phyloP scores from a whole-genome alignment of 2,113 vertebrate genomes.

The Chitala chitala region DNA sequence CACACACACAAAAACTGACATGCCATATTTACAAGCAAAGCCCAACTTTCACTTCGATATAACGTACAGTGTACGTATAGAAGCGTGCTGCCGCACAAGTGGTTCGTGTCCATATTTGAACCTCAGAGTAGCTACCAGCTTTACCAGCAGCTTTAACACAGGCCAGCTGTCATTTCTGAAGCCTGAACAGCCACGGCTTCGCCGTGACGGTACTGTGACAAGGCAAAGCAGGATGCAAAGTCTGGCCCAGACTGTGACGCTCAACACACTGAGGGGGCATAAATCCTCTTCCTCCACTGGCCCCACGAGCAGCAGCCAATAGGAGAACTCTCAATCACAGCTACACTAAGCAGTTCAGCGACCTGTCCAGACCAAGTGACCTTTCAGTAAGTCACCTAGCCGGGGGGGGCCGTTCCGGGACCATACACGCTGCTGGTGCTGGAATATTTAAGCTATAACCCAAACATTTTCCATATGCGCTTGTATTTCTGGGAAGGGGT shows the following conservation, averaged over 20 bases:
- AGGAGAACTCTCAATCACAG: background rate
- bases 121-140: no score
- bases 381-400: background rate
- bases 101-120: no score
- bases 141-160: no score
- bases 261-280: background rate
- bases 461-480: slow-evolving; percentile 12
- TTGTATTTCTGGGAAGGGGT: background rate
- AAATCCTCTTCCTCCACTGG: no score
- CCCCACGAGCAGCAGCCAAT: background rate
- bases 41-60: no score
- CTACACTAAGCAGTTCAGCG: background rate
- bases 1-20: no score
- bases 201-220: background rate
- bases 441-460: background rate
- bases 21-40: no score
- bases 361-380: background rate
- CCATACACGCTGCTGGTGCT: background rate
- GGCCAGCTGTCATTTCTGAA: no score
- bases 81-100: no score
- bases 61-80: no score
- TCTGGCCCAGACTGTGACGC: background rate
- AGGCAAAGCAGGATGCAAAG: background rate
- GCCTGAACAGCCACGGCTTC: no score
- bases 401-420: background rate